Base-by-base conservation (phyloP, 2,888 invertebrate genomes). In the Tinea trinotella region DNA sequence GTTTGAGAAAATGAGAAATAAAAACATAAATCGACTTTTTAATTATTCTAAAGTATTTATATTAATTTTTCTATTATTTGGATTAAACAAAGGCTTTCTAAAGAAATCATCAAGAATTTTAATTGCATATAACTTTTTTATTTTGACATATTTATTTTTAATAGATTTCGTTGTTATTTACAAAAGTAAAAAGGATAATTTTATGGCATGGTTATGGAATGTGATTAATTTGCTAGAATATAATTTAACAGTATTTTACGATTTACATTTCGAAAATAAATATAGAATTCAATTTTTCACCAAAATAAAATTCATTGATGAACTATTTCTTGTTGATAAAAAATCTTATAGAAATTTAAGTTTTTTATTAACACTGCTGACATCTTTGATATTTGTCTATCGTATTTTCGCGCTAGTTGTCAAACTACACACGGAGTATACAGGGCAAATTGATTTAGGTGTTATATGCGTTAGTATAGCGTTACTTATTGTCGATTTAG, bases 41-140 rank as follows among this genome's bases (percentile, higher is more conserved):
- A 17, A 48, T 2, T 18, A 48, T 18, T 48, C 18, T 19, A 48
- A 48, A 48, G 2, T 48, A 18, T 19, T 48, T 18, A 2, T 10
- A 17, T 4, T 48, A 4, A 7, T 17, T 9, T 48, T 20, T n/a
- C 10, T 48, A 18, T 6, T 18, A 6, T 48, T 48, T 2, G 48
- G 48, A 10, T 9, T 48, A 4, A 19, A 48, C 48, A 48, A 48
- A 19, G 48, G 48, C 3, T 48, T 48, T 48, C 19, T 18, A 9
- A 48, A 18, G 18, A 6, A 12, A 4, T 48, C 48, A 6, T 9
- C 6, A 18, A 48, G 12, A 15, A 19, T 48, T 48, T 2, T 4
- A 2, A 18, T 10, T 48, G 7, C 10, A 17, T 48, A 4, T 10
- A 48, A 18, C 17, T n/a, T 18, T 5, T 48, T 18, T 9, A 12